Percentiles rank a stretch among this genome's conserved stretches.
Conservation (phyloP, 2,797 vertebrate species). For the Lithobates sylvaticus region DNA sequence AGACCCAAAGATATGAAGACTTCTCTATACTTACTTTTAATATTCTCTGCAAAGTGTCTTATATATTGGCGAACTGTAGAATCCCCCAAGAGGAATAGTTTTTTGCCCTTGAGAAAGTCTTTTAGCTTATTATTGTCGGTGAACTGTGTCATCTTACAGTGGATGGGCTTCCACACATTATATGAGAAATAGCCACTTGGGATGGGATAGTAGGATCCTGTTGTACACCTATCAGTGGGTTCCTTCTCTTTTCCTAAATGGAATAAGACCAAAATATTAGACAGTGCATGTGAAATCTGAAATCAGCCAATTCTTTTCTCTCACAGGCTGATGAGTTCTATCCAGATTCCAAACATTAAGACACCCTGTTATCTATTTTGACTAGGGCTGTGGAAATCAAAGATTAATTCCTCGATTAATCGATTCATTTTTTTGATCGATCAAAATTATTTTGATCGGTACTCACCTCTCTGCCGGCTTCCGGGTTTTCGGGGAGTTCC, state of each 20-base stretch:
- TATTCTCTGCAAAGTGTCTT: constrained; percentile 25
- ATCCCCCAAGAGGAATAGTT: constrained; percentile 64
- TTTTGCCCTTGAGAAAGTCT: constrained; percentile 62
- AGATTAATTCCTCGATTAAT: no score
- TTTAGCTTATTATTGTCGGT: constrained; percentile 11
- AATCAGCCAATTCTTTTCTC: no score
- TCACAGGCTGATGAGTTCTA: no score
- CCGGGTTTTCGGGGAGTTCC: no score
- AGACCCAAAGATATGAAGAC: background rate
- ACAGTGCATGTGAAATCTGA: no score
- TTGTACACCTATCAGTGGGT: constrained; percentile 35
- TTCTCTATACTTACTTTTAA: constrained; percentile 52
- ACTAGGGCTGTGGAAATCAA: no score
- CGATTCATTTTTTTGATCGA: no score
- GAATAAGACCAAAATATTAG: background rate
- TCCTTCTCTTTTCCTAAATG: background rate
- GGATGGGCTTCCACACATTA: constrained; percentile 50
- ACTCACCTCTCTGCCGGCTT: no score
- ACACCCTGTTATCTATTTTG: no score
- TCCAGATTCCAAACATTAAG: no score
- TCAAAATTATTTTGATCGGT: no score
- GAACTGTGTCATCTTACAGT: constrained; percentile 56
- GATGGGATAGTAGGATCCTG: constrained; percentile 38
- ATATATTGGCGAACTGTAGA: constrained; percentile 60
- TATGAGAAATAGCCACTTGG: constrained; percentile 54